Base-by-base conservation (phyloP, 2,113 vertebrate genomes). In the Equus quagga region DNA sequence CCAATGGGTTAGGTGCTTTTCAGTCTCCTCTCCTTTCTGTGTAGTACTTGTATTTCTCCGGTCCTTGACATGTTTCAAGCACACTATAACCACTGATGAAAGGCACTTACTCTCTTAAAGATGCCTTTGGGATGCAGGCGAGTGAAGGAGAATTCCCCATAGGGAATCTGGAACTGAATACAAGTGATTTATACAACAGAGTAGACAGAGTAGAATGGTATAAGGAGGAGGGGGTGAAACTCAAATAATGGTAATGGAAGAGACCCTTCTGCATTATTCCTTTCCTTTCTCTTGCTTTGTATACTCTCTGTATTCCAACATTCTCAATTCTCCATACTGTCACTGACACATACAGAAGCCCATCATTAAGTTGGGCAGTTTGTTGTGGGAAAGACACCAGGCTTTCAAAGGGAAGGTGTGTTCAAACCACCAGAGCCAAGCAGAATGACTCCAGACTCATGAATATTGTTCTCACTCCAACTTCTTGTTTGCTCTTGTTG, bases 31-130 rank as follows among this genome's bases (percentile, higher is more conserved):
- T 91, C 31, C 44, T 82, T 85, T 83, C 15, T 95, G 46, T 90
- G 49, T 79, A 56, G 75, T 79, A 60, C 78, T 90, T 89, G 19
- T 72, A 67, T 62, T 92, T 96, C 54, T 81, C 80, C 79, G 26
- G 19, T 92, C 64, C 41, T 96, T 94, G 94, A 64, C 69, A 87
- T 83, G 28, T 79, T 92, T 97, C 62, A 83, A 94, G 56, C 75
- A 51, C n/a, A 83, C 9, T 87, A 41, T 89, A 94, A 92, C 73
- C 51, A 69, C 31, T 62, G 56, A 92, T 90, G 67, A 94, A 96
- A 96, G 46, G 21, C n/a, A 76, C 54, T 82, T 89, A 86, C 4
- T 86, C 44, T 82, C 36, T 92, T 92, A 82, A 96, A 72, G 24
- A 92, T 86, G 36, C 14, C 69, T 90, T 91, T 76, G 44, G 19